Base-by-base conservation (phyloP, 1,140 invertebrate genomes). In the Vanessa tameamea region DNA sequence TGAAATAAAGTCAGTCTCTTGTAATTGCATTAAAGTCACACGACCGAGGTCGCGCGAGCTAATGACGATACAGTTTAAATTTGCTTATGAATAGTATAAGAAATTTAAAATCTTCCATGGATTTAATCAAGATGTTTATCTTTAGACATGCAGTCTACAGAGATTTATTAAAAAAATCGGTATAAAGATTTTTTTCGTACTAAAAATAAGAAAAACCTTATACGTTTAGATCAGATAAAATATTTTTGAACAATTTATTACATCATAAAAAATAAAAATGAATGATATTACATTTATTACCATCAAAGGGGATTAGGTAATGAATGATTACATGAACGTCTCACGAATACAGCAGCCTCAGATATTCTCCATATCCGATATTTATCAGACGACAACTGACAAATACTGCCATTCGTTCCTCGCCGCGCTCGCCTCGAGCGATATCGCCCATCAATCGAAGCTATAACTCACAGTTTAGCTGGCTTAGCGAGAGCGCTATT, bases 311-410 rank as follows among this genome's bases (percentile, higher is more conserved):
- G 51, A 43, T 68, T 68, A 68, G 51, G 51, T 37, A 67, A 37
- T 53, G 50, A 61, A 31, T 61, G 57, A 61, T 61, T 31, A 61
- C 57, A 61, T 12, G 57, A 61, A 61, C 57, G 57, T 61, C 57
- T 59, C 66, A 20, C 51, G 65, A 57, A 57, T 68, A 59, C 66
- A 68, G 66, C 66, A 53, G 26, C 23, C 53, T 68, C 51, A 68
- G 66, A 68, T 59, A 57, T 68, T 68, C 53, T 68, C 66, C 66
- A 68, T 68, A 68, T 15, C 51, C 66, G 53, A 68, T 68, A 68
- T 68, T 68, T 68, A 68, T 68, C 55, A 59, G 66, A 53, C 66
- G 66, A 68, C 66, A 68, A 68, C 31, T 68, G 66, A 68, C 66
- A 68, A 68, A 68, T 68, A 47, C 66, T 16, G 51, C 66, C 43